Conservation (phyloP, 2,888 invertebrate species). For the Dermolepida albohirtum region DNA sequence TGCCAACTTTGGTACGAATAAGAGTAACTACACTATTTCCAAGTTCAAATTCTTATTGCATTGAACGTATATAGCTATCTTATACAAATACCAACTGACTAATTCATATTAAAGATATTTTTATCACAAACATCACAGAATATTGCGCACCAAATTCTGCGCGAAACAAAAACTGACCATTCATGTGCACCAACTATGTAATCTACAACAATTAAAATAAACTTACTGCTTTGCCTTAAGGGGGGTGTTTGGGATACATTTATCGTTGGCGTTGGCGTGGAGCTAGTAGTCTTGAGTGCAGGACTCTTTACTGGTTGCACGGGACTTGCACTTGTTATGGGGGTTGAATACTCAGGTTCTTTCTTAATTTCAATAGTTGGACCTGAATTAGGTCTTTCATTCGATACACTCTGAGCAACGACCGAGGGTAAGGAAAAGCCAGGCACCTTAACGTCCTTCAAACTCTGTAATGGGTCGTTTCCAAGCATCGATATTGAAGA, state of each 20-base stretch:
- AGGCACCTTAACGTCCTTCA: conserved; percentile 84
- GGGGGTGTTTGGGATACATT: conserved; percentile 64
- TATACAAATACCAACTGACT: too few species aligned
- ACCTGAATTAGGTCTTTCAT: conserved; percentile 68
- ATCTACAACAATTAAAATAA: background rate
- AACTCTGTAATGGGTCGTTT: conserved; percentile 78
- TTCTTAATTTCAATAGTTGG: conserved; percentile 80
- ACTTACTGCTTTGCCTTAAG: conserved; percentile 62
- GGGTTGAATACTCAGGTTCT: conserved; percentile 72
- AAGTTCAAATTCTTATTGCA: too few species aligned
- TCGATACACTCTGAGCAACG: conserved; percentile 50
- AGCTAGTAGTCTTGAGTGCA: conserved; percentile 58
- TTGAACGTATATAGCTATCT: too few species aligned
- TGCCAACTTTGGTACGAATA: too few species aligned
- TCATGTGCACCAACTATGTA: too few species aligned
- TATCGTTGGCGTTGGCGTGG: conserved; percentile 57
- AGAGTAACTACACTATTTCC: too few species aligned
- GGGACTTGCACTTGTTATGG: conserved; percentile 61
- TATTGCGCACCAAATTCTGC: too few species aligned
- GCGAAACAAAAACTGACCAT: too few species aligned
- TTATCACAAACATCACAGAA: too few species aligned
- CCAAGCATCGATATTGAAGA: conserved; percentile 55
- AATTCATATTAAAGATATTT: too few species aligned
- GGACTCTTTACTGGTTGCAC: conserved; percentile 58
- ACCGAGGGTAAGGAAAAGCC: conserved; percentile 70